Evolutionary conservation across 2,113 vertebrate species (phyloP).

Genomic region (Centropus unirufus): DNA sequence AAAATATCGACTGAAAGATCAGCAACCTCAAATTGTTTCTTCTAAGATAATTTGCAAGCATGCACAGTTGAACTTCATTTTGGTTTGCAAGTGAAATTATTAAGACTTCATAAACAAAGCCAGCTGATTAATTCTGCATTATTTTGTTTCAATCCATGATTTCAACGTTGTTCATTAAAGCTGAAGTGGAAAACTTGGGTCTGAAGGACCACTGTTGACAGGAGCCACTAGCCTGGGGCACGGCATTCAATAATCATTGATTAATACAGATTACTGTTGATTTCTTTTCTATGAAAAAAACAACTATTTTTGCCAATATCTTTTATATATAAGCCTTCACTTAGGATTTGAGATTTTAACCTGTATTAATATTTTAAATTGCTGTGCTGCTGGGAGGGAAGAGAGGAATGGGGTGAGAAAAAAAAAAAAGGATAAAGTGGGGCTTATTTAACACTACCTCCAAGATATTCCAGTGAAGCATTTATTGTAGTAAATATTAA

Average conservation of each 20-base stretch:
- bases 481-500: conserved; percentile 2
- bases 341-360: conserved; percentile 42
- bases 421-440: background rate
- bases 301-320: conserved; percentile 58
- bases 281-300: conserved; percentile 69
- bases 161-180: conserved; percentile 73
- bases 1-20: background rate
- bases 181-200: conserved; percentile 59
- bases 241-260: conserved; percentile 76
- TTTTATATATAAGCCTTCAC: conserved; percentile 61
- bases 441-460: conserved; percentile 32
- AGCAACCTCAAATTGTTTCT: background rate
- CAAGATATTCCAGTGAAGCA: conserved; percentile 38
- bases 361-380: conserved; percentile 29
- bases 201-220: conserved; percentile 63
- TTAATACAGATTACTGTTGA: conserved; percentile 72
- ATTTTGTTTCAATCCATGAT: conserved; percentile 65
- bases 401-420: no score
- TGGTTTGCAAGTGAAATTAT: conserved; percentile 29
- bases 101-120: conserved; percentile 29
- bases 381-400: background rate
- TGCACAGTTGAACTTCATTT: background rate
- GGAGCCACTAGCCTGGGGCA: conserved; percentile 62
- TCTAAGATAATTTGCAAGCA: background rate
- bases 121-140: conserved; percentile 54